Evolutionary conservation across 2,888 invertebrate species (phyloP), one percentile per base, ranked within the genome.

Genomic region (Orthonychiurus folsomi): DNA sequence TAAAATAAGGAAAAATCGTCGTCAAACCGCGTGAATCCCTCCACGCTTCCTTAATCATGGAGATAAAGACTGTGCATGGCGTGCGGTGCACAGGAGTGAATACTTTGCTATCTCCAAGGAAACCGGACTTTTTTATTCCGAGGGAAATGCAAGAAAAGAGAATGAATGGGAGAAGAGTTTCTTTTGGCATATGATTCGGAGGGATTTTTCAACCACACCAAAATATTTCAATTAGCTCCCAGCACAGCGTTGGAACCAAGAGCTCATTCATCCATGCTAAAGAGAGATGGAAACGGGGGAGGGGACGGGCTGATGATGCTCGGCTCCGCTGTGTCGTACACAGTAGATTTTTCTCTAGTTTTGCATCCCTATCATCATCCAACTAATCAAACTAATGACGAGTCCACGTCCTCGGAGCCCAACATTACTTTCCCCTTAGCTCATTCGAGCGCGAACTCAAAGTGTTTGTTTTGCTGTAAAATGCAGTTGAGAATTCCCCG

Each of bases 41-140:
- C 63, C 67, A 64, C 63, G 67, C 67, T 67, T 64, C 67, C 67
- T 67, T 69, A 69, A 69, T 69, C 69, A 69, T 66, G 65, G 62
- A 67, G 69, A 69, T 69, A 69, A 69, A 69, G 69, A 66, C 62
- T 60, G 54, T 61, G 60, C 62, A 59, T 64, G 48, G n/a, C n/a
- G n/a, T n/a, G n/a, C n/a, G n/a, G n/a, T n/a, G n/a, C n/a, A n/a
- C n/a, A n/a, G n/a, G n/a, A n/a, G n/a, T n/a, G n/a, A n/a, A n/a
- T n/a, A n/a, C n/a, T n/a, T n/a, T n/a, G n/a, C n/a, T n/a, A n/a
- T n/a, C n/a, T n/a, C n/a, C n/a, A n/a, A n/a, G n/a, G n/a, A n/a
- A n/a, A n/a, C n/a, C n/a, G n/a, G n/a, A n/a, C n/a, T n/a, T n/a
- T n/a, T n/a, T n/a, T n/a, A n/a, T n/a, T n/a, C n/a, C n/a, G n/a